phyloP scores from a whole-genome alignment of 2,888 invertebrate species.

The Entomobrya proxima region DNA sequence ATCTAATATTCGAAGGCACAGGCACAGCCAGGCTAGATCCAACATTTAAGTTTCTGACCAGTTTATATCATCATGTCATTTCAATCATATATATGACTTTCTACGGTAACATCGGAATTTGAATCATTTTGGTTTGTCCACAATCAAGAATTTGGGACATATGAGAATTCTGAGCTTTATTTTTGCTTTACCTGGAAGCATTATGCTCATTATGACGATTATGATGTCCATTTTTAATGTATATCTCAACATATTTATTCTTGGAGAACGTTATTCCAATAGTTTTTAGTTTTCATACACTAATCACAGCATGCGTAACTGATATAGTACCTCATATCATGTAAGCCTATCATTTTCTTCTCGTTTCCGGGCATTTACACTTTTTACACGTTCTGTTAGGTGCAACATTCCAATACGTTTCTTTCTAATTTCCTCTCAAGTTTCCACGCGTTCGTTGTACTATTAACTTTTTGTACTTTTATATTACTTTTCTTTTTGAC shows the following conservation, averaged over 20 bases:
- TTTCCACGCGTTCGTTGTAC: not conserved
- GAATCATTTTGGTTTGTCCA: not conserved
- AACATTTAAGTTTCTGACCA: not conserved
- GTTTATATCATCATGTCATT: not conserved
- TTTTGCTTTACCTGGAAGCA: no score
- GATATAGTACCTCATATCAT: not conserved
- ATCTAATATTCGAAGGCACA: no score
- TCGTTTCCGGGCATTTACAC: not conserved
- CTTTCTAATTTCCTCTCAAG: slow-evolving; percentile 21
- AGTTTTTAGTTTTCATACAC: no score
- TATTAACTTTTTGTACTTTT: slow-evolving; percentile 17
- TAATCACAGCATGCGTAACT: no score
- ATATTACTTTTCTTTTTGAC: slow-evolving; percentile 46
- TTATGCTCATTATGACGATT: no score
- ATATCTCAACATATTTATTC: no score
- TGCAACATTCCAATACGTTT: not conserved
- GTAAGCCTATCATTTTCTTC: not conserved
- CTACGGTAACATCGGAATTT: not conserved
- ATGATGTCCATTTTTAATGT: no score
- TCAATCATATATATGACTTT: not conserved
- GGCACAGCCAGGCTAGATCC: not conserved
- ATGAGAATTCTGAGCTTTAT: no score
- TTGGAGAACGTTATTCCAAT: no score
- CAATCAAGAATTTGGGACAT: not conserved
- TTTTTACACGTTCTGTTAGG: not conserved